Evolutionary conservation across 2,888 invertebrate genomes (phyloP), one percentile per base, ranked within the genome.

Genomic region (Rhamnusium bicolor): DNA sequence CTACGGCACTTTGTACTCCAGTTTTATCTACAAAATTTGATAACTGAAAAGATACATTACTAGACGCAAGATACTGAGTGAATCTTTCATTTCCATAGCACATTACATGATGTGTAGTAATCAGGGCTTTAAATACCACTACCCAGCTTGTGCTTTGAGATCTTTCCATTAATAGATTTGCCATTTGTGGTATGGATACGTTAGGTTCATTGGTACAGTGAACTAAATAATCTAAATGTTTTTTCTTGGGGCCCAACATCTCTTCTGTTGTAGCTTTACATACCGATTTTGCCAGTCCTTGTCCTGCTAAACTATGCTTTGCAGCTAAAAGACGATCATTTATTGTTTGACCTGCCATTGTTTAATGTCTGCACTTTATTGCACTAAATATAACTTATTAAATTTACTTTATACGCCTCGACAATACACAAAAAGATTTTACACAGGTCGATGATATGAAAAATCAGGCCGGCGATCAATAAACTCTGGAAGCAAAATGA

Each of bases 181-280:
- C 99, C 91, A 99, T 92, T 90, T 99, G 98, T 84, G 99, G 99
- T 90, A 99, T 99, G 77, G 99, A 99, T 74, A 99, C 99, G 90
- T 99, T 99, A 73, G 99, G 98, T 91, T 99, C 99, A 90, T 99
- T 98, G 87, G 99, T 99, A 91, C 99, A 99, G 89, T 99, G 98
- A 86, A 99, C 95, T 90, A 99, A 92, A 93, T 99, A 99, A 90
- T 99, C 99, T 90, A 99, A 94, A 92, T 99, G 99, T 91, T 99
- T 99, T 93, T 98, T 98, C 92, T 99, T 99, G 79, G 99, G 99
- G 80, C 98, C 98, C 90, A 99, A 96, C 91, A 99, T 93, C 92
- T 99, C 99, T 92, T 99, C 99, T 82, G 99, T 99, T 81, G 99
- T 99, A 78, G 99, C 98, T 92, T 99, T 99, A 92, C 99, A 99